Conservation (phyloP, 2,888 invertebrate species). For the Coelinius sp. region DNA sequence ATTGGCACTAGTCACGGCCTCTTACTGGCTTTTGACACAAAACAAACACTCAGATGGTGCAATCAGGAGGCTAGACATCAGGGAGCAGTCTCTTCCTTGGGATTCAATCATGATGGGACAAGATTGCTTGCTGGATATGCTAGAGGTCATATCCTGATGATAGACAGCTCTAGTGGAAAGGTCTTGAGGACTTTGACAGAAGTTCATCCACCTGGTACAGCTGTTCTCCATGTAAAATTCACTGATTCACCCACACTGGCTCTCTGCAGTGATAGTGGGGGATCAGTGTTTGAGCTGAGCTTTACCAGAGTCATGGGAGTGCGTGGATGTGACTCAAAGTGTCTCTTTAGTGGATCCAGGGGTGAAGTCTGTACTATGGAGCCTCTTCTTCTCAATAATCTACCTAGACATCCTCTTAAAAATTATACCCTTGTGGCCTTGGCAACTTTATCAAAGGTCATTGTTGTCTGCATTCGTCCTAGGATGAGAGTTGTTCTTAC, state of each 20-base stretch:
- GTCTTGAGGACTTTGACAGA: conserved; percentile 82
- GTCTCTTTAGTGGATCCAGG: conserved; percentile 96
- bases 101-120: conserved; percentile 90
- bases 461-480: conserved; percentile 85
- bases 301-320: conserved; percentile 92
- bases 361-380: conserved; percentile 91
- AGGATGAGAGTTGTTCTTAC: conserved; percentile 84
- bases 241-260: conserved; percentile 83
- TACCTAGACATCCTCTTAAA: conserved; percentile 78
- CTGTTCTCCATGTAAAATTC: conserved; percentile 83
- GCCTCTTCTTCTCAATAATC: conserved; percentile 76
- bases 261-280: conserved; percentile 91
- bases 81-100: conserved; percentile 86
- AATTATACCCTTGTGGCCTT: conserved; percentile 88
- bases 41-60: conserved; percentile 93
- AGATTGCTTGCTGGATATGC: conserved; percentile 85
- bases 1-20: conserved; percentile 96
- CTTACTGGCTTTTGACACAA: conserved; percentile 86
- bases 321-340: conserved; percentile 89
- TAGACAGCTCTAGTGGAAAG: conserved; percentile 87
- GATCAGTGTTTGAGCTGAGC: conserved; percentile 94
- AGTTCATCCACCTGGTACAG: conserved; percentile 87
- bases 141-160: conserved; percentile 91
- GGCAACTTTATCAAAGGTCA: conserved; percentile 93
- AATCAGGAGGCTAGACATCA: conserved; percentile 81